Evolutionary conservation across 1,140 invertebrate genomes (phyloP).

Genomic region (Drosophila nigromelanica): DNA sequence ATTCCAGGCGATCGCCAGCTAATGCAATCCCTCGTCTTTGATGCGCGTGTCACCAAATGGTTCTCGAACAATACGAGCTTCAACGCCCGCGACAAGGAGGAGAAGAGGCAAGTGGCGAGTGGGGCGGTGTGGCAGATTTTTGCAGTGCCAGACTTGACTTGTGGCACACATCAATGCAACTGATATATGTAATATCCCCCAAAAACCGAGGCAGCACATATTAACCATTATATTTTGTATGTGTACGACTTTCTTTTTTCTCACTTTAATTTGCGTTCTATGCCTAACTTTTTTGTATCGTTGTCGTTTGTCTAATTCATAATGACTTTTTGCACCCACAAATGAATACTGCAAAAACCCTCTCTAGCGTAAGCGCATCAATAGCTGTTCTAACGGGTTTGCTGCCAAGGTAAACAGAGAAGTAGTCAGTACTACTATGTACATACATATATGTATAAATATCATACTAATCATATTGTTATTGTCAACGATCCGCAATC

Average conservation of each 20-base stretch:
- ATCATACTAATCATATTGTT: constrained; percentile 15
- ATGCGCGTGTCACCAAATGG: constrained; percentile 93
- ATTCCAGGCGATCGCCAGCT: constrained; percentile 91
- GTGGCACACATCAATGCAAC: constrained; percentile 60
- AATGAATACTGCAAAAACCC: constrained; percentile 55
- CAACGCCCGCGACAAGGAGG: constrained; percentile 86
- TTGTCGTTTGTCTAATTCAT: constrained; percentile 65
- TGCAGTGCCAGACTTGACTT: constrained; percentile 44
- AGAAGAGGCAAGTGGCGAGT: constrained; percentile 85
- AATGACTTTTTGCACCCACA: constrained; percentile 71
- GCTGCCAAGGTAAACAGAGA: constrained; percentile 89
- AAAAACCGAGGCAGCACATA: constrained; percentile 58
- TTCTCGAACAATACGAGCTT: constrained; percentile 90
- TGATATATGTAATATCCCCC: constrained; percentile 5
- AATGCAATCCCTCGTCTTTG: constrained; percentile 92
- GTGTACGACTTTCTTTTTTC: constrained; percentile 73
- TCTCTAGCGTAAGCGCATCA: constrained; percentile 82
- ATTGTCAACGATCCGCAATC: constrained; percentile 4
- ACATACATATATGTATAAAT: constrained; percentile 1
- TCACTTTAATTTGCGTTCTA: constrained; percentile 76
- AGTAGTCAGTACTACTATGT: constrained; percentile 40
- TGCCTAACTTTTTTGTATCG: constrained; percentile 52
- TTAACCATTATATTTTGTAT: constrained; percentile 68
- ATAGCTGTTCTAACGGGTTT: constrained; percentile 92
- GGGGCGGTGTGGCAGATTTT: not conserved